phyloP scores from a whole-genome alignment of 2,797 vertebrate species.

The Gallinago solitaria region DNA sequence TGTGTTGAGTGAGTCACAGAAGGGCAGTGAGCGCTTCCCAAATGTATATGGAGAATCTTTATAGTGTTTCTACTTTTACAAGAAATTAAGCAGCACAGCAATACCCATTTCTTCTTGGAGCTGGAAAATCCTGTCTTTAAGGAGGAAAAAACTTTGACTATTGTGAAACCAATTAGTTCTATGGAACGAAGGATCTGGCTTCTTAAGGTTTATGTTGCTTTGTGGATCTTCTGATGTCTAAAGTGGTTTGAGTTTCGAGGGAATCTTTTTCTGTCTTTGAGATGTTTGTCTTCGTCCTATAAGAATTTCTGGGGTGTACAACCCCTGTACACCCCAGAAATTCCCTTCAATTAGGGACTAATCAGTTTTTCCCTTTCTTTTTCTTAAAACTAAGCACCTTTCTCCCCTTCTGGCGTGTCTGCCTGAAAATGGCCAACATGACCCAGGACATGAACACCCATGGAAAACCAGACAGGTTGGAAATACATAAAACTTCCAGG shows the following conservation, averaged over 20 bases:
- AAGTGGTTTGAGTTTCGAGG: not conserved
- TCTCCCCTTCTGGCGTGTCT: not conserved
- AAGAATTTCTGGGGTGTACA: not conserved
- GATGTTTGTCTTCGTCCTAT: not conserved
- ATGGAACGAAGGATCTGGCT: not conserved
- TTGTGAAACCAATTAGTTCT: not conserved
- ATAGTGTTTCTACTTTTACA: not conserved
- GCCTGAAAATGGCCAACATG: not conserved
- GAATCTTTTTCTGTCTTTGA: not conserved
- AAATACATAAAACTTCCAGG: not conserved
- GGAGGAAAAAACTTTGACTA: rapidly evolving
- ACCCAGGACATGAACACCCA: not conserved
- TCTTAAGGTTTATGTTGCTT: not conserved
- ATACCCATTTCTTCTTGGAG: not conserved
- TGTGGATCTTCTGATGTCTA: not conserved
- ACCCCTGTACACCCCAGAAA: not conserved
- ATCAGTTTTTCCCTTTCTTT: not conserved
- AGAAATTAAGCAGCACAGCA: not conserved
- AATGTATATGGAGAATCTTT: not conserved
- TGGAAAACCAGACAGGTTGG: not conserved
- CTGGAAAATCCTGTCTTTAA: not conserved
- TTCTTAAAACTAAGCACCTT: not conserved
- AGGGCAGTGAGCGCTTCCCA: not conserved
- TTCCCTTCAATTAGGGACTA: not conserved
- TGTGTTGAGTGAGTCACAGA: not conserved